Percentiles rank a stretch among this genome's conserved stretches.
Conservation (phyloP, 1,140 invertebrate genomes). For the Bombus cullumanus region DNA sequence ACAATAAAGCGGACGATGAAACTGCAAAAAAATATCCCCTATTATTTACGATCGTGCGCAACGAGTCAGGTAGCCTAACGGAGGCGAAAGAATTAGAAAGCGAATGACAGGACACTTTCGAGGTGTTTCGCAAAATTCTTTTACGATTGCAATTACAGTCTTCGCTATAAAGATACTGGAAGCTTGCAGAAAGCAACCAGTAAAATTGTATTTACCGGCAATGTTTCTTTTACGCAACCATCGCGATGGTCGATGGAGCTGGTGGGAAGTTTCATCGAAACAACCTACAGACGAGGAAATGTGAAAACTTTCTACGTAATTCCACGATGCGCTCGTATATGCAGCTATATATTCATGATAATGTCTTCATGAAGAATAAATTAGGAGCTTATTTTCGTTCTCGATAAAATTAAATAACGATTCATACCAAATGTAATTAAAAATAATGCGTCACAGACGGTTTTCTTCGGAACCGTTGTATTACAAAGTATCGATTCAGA, state of each 20-base stretch:
- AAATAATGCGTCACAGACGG: background rate
- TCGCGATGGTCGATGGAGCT: background rate
- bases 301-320: background rate
- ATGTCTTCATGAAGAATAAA: background rate
- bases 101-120: background rate
- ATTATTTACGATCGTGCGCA: conserved; percentile 1
- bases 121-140: conserved; percentile 30
- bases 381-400: background rate
- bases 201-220: background rate
- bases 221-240: background rate
- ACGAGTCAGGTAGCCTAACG: background rate
- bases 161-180: conserved; percentile 2
- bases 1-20: conserved; percentile 4
- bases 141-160: conserved; percentile 30
- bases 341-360: too few species aligned
- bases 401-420: background rate
- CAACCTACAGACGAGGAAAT: background rate
- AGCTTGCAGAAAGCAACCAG: background rate
- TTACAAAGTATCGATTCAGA: too few species aligned
- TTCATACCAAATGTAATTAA: too few species aligned
- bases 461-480: too few species aligned
- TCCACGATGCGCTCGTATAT: background rate
- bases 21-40: conserved; percentile 14
- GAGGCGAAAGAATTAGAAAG: conserved; percentile 41
- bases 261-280: background rate